phyloP scores from a whole-genome alignment of 2,888 invertebrate genomes.

The Pteria penguin region DNA sequence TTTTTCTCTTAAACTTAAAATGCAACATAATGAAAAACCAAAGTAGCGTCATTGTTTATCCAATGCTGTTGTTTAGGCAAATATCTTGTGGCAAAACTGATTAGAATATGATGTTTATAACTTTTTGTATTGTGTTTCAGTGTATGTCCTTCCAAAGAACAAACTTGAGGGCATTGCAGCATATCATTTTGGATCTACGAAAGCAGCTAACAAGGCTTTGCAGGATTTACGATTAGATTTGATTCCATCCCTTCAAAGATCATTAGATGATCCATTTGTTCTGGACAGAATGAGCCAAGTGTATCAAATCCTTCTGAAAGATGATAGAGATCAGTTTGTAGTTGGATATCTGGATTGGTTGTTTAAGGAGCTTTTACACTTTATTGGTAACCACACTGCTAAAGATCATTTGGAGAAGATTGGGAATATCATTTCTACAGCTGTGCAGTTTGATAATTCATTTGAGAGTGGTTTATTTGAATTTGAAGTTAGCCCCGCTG shows the following conservation, averaged over 20 bases:
- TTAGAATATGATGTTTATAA: no score
- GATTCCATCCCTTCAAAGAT: not conserved
- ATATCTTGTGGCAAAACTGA: no score
- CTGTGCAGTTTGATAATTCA: not conserved
- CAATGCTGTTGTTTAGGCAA: no score
- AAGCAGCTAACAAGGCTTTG: not conserved
- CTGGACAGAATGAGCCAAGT: not conserved
- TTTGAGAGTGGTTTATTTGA: not conserved
- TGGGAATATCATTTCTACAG: not conserved
- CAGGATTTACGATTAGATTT: not conserved
- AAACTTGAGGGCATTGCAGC: not conserved
- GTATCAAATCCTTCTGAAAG: not conserved
- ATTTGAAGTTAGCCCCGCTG: not conserved
- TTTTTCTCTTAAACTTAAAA: no score
- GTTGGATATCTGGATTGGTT: not conserved
- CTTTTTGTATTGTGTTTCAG: no score
- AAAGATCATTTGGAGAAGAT: not conserved
- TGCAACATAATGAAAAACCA: no score
- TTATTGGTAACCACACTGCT: not conserved
- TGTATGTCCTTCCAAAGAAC: not conserved
- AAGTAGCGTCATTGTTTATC: no score
- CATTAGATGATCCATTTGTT: constrained; percentile 7
- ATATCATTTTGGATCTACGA: not conserved
- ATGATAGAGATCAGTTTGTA: not conserved
- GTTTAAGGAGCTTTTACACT: not conserved